phyloP scores from a whole-genome alignment of 1,140 invertebrate species.

The Neodiprion pinetum region DNA sequence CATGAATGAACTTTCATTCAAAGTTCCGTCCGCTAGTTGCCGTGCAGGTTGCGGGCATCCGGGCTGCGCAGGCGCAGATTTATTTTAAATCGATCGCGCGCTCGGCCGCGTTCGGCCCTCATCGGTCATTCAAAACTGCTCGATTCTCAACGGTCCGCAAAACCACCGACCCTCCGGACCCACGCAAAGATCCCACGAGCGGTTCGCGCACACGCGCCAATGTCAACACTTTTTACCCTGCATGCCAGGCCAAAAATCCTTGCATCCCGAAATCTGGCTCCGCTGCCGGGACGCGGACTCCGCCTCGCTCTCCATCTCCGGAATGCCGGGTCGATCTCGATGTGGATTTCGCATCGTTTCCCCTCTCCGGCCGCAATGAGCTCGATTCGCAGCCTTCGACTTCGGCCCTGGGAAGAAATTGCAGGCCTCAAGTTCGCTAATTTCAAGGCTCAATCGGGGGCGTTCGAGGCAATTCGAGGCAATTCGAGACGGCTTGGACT shows the following conservation, averaged over 20 bases:
- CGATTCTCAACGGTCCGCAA: background rate
- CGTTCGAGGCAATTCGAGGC: too few species aligned
- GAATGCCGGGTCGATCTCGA: background rate
- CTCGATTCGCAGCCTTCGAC: too few species aligned
- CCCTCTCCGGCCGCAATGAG: too few species aligned
- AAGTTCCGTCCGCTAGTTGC: background rate
- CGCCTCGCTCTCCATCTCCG: background rate
- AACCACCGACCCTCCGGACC: background rate
- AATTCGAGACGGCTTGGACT: too few species aligned
- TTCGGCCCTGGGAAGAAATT: too few species aligned
- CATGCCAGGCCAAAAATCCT: background rate
- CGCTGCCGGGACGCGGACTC: background rate
- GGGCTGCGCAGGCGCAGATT: background rate
- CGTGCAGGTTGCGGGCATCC: background rate
- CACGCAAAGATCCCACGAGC: background rate
- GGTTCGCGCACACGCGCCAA: too few species aligned
- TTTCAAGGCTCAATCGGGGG: too few species aligned
- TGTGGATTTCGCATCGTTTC: too few species aligned
- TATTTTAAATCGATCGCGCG: conserved; percentile 8
- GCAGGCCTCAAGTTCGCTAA: too few species aligned
- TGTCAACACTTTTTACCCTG: too few species aligned
- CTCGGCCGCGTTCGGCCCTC: background rate
- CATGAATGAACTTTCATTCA: conserved; percentile 17
- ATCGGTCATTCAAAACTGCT: conserved; percentile 14
- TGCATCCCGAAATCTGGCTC: background rate